These are phyloP conservation scores for Drosophila ustulata DNA, from an alignment of 2,888 invertebrate species.

Conservation along the genomic window DNA sequence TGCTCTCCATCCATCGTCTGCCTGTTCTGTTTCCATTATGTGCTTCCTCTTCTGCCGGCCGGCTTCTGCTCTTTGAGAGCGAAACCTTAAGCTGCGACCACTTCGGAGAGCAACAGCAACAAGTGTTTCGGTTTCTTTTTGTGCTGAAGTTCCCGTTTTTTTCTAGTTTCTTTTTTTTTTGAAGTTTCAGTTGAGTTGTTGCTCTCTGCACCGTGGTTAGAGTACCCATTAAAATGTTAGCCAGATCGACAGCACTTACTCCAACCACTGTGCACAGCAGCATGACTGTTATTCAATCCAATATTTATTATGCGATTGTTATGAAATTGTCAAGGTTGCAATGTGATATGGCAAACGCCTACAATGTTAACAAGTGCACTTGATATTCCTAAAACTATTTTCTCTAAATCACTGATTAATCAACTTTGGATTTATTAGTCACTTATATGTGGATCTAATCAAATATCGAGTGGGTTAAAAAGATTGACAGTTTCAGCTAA, in stretches of 20 bases:
- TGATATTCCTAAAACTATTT: neutral
- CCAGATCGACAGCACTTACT: neutral
- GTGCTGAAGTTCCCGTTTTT: constrained; percentile 21
- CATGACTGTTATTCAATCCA: constrained; percentile 5
- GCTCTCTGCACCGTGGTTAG: constrained; percentile 37
- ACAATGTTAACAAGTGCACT: neutral
- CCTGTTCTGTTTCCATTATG: constrained; percentile 43
- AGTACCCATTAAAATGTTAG: neutral
- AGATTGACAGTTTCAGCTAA: constrained; percentile 6
- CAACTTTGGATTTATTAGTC: neutral
- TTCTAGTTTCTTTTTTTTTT: constrained; percentile 3
- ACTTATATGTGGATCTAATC: neutral
- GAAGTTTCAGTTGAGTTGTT: constrained; percentile 31
- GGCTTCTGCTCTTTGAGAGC: constrained; percentile 55
- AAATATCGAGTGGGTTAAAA: neutral
- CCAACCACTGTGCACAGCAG: neutral
- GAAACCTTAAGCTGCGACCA: constrained; percentile 23
- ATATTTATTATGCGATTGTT: constrained; percentile 14
- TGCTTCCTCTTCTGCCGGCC: constrained; percentile 67
- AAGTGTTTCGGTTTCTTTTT: constrained; percentile 56
- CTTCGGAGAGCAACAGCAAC: constrained; percentile 50
- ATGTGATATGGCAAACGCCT: neutral
- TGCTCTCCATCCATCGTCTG: constrained; percentile 17
- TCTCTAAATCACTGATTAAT: neutral
- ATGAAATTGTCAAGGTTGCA: constrained; percentile 10